Evolutionary conservation across 2,888 invertebrate species (phyloP), one percentile per base, ranked within the genome.

Genomic region (Allacma fusca): DNA sequence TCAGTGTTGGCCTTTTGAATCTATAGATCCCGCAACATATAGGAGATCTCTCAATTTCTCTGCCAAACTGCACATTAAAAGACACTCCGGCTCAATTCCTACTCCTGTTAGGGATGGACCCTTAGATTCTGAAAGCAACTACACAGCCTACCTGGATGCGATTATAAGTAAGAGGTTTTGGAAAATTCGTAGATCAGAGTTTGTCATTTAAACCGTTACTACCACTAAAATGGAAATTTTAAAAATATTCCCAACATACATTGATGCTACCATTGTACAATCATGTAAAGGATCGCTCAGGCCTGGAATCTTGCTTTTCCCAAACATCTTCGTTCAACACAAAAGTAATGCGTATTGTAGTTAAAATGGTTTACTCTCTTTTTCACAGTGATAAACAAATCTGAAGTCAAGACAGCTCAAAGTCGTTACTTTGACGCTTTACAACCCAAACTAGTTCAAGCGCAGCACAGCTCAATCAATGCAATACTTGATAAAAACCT

Each of bases 141-240:
- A 96, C 84, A 94, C 95, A 0, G 92, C 94, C 24, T 95, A 94
- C 85, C 89, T 96, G 44, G 94, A 95, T 88, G 89, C 95, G 16
- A 91, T 94, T 84, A 43, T 67, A 65, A 16, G 77, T 75, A 57
- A 34, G 74, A 34, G 9, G 4, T 34, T 34, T 34, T n/a, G n/a
- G n/a, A n/a, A n/a, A n/a, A n/a, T n/a, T n/a, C n/a, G n/a, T n/a
- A n/a, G n/a, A 34, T 34, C 34, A 7, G 34, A 34, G 34, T 4
- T n/a, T n/a, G n/a, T n/a, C n/a, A n/a, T n/a, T n/a, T n/a, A n/a
- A n/a, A n/a, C n/a, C n/a, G n/a, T n/a, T n/a, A n/a, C n/a, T n/a
- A n/a, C n/a, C n/a, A n/a, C n/a, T n/a, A n/a, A n/a, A n/a, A n/a
- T n/a, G n/a, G n/a, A n/a, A n/a, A 34, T 34, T 34, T 34, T 34